phyloP scores from a whole-genome alignment of 2,888 invertebrate genomes.

The Pimpla rufipes region DNA sequence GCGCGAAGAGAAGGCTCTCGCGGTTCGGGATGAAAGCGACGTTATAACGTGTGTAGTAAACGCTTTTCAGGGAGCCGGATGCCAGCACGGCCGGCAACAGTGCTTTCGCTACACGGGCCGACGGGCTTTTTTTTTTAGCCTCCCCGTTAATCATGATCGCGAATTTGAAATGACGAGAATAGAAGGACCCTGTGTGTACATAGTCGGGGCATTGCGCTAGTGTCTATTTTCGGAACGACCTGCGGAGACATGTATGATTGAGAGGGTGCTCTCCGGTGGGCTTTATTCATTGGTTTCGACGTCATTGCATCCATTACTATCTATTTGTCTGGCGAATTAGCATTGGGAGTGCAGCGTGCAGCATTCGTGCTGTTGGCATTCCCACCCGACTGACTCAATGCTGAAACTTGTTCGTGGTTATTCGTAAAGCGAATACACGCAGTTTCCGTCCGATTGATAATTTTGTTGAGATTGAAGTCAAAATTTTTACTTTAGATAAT shows the following conservation, averaged over 20 bases:
- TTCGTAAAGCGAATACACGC: no score
- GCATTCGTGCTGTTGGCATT: no score
- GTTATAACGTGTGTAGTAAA: background rate
- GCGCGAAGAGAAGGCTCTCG: background rate
- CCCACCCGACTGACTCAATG: no score
- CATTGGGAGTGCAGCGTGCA: background rate
- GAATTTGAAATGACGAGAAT: constrained; percentile 59
- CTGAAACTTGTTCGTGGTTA: no score
- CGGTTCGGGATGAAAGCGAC: constrained; percentile 1
- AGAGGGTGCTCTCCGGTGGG: background rate
- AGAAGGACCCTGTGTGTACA: constrained; percentile 43
- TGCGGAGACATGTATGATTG: constrained; percentile 25
- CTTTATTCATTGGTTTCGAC: background rate
- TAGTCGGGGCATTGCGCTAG: constrained; percentile 60
- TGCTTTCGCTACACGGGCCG: background rate
- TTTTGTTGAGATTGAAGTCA: no score
- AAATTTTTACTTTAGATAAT: no score
- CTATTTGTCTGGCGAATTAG: background rate
- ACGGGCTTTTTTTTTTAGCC: constrained; percentile 14
- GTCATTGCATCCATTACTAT: background rate
- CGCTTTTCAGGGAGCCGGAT: background rate
- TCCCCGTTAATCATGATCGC: constrained; percentile 50
- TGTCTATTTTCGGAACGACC: constrained; percentile 62
- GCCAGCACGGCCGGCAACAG: background rate
- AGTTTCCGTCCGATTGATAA: no score